Evolutionary conservation across 1,140 invertebrate species (phyloP), one percentile per base, ranked within the genome.

Genomic region (Brachionus asplanchnoidis): DNA sequence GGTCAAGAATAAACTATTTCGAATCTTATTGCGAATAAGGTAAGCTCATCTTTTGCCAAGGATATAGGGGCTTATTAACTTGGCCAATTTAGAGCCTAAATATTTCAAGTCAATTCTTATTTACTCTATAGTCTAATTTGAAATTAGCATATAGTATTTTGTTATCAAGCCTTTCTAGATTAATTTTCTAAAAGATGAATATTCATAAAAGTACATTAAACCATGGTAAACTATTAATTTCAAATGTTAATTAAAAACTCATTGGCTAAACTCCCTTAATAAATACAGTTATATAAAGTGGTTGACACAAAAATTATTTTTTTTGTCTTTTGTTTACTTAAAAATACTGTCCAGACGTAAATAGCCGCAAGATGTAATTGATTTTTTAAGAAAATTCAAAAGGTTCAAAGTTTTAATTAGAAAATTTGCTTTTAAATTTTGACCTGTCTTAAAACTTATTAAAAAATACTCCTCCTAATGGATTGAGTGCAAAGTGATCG

Each of bases 161-260:
- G 32, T 40, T 40, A 73, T 42, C n/a, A 40, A 73, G 20, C 17
- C 68, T 73, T 20, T 17, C 53, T 60, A 60, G n/a, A 60, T 73
- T 73, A 73, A 73, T 73, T 73, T 68, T 68, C 68, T 42, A 73
- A 73, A 73, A 73, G 68, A 73, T 42, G 68, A 73, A 42, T 73
- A 73, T 73, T 73, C 68, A 42, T 73, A 73, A 5, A 40, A 42
- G n/a, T 12, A 68, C 12, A 68, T 32, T 68, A 68, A 32, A 26
- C 66, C 32, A 32, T 40, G 32, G 68, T 73, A 17, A 14, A 73
- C 68, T 73, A 20, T 73, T 73, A 6, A 42, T 73, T 73, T 40
- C 36, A 73, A 73, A 73, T 73, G 68, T 73, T 73, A 73, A 73
- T 73, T 73, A 42, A 73, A 73, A 73, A 73, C 36, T 73, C 40